These are phyloP conservation scores for Cacoxenus indagator DNA, from an alignment of 2,888 invertebrate species.

Conservation along the genomic window DNA sequence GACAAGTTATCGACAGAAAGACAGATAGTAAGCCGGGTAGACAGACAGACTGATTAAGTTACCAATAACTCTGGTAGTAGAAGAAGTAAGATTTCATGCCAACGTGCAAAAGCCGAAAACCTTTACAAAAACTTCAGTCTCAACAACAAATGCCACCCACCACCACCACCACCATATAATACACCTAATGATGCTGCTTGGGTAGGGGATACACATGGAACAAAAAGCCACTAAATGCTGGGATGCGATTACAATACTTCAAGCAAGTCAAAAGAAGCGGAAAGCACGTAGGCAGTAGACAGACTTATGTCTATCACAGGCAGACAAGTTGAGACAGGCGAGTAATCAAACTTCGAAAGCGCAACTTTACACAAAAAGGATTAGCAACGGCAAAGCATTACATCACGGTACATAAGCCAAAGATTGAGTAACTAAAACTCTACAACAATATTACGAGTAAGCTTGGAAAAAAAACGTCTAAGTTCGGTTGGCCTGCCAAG, in stretches of 20 bases:
- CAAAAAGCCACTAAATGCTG: conserved; percentile 15
- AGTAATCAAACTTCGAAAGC: not conserved
- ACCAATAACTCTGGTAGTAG: not conserved
- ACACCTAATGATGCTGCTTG: not conserved
- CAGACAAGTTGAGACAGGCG: not conserved
- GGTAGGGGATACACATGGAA: not conserved
- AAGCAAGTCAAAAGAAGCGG: not conserved
- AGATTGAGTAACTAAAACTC: not conserved
- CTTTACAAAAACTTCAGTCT: conserved; percentile 44
- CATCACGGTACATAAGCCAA: too few species aligned
- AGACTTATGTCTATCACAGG: not conserved
- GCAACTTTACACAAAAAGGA: conserved; percentile 15
- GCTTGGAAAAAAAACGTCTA: too few species aligned
- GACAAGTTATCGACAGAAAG: conserved; percentile 21
- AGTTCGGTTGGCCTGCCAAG: too few species aligned
- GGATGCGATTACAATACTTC: not conserved
- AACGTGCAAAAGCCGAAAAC: conserved; percentile 31
- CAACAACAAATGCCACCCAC: conserved; percentile 18
- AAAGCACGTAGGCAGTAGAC: not conserved
- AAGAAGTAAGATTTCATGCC: not conserved
- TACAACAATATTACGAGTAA: not conserved
- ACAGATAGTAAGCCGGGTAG: not conserved
- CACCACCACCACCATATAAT: conserved; percentile 53
- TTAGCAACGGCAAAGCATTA: not conserved
- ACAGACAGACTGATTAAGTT: not conserved